Conservation (phyloP, 2,888 invertebrate species). For the Cheilosia grossa region DNA sequence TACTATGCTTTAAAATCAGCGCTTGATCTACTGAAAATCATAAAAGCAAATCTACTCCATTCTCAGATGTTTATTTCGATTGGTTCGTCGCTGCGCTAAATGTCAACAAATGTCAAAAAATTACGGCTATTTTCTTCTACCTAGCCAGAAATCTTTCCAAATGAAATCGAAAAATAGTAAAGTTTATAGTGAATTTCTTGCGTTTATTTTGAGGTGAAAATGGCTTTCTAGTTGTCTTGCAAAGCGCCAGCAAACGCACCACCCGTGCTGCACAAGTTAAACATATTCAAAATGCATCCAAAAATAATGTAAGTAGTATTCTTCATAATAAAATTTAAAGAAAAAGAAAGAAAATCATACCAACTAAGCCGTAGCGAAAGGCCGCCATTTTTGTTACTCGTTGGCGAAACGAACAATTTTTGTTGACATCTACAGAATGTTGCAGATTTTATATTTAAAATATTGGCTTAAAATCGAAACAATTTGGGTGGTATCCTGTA, state of each 20-base stretch:
- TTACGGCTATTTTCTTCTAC: conserved; percentile 25
- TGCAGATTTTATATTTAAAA: conserved; percentile 1
- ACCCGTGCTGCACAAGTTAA: conserved; percentile 80
- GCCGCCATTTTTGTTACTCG: conserved; percentile 57
- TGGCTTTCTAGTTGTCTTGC: conserved; percentile 88
- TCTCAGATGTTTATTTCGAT: neutral
- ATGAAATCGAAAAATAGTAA: conserved; percentile 81
- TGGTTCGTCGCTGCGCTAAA: conserved; percentile 24
- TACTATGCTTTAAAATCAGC: too few species aligned
- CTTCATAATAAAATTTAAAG: conserved; percentile 28
- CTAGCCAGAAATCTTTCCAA: conserved; percentile 77
- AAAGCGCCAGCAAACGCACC: conserved; percentile 80
- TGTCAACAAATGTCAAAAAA: conserved; percentile 26
- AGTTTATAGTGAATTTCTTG: conserved; percentile 78
- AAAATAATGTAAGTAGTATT: conserved; percentile 79
- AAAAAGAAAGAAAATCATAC: conserved; percentile 18
- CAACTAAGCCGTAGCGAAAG: neutral
- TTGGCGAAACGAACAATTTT: conserved; percentile 70
- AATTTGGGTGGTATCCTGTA: neutral
- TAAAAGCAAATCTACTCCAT: neutral
- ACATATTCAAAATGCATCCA: conserved; percentile 79
- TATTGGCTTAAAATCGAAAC: neutral
- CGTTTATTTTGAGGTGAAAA: conserved; percentile 85
- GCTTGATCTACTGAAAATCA: neutral
- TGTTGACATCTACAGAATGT: conserved; percentile 25